Percentiles rank a stretch among this genome's conserved stretches.
phyloP scores from a whole-genome alignment of 1,140 invertebrate species.

The Eumaeus atala region DNA sequence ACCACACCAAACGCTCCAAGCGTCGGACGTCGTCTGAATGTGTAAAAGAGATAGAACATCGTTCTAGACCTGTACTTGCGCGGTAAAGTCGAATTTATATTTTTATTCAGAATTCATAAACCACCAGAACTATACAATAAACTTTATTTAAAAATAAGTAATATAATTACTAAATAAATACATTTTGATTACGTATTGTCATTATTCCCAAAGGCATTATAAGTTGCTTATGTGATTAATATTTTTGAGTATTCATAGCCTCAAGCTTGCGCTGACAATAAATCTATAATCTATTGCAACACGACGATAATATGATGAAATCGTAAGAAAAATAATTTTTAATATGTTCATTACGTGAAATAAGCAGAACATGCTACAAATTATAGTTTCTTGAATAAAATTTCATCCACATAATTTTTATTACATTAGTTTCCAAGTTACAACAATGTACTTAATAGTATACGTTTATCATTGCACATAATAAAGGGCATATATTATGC shows the following conservation, averaged over 20 bases:
- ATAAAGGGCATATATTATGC: too few species aligned
- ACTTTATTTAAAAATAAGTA: not conserved
- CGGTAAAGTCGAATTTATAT: slow-evolving; percentile 59
- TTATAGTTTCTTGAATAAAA: too few species aligned
- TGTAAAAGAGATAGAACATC: slow-evolving; percentile 50
- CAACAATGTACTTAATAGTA: too few species aligned
- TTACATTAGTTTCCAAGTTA: too few species aligned
- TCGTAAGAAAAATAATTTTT: not conserved
- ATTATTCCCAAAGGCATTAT: not conserved
- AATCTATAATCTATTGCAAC: too few species aligned
- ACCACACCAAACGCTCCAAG: slow-evolving; percentile 40
- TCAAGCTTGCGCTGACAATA: too few species aligned
- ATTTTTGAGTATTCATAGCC: too few species aligned
- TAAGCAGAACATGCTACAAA: too few species aligned
- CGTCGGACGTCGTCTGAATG: slow-evolving; percentile 39
- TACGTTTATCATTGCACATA: too few species aligned
- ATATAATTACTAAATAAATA: not conserved
- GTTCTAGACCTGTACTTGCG: slow-evolving; percentile 58
- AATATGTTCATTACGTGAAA: too few species aligned
- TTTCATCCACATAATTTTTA: too few species aligned
- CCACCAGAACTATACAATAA: not conserved
- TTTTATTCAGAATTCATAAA: not conserved
- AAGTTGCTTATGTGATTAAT: not conserved
- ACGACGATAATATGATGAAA: not conserved
- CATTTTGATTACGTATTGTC: not conserved